phyloP scores from a whole-genome alignment of 2,113 vertebrate genomes.

The Butorides virescens region DNA sequence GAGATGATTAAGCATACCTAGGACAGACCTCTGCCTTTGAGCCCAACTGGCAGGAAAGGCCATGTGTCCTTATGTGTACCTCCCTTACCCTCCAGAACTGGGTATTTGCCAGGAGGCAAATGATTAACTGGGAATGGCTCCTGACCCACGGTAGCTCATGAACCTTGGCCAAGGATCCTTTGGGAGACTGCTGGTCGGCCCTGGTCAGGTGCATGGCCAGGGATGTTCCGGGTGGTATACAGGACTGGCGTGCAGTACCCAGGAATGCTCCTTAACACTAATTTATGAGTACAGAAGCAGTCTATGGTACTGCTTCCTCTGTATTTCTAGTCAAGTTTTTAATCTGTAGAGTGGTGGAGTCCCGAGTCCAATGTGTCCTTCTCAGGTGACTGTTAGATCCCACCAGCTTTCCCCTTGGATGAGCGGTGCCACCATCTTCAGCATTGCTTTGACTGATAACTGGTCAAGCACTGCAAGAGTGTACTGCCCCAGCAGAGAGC shows the following conservation, averaged over 20 bases:
- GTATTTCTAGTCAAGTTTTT: neutral
- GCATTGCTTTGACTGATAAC: fast-evolving
- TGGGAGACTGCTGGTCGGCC: neutral
- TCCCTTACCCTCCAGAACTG: neutral
- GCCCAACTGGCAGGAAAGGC: neutral
- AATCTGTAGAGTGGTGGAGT: neutral
- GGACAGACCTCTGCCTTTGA: neutral
- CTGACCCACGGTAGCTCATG: neutral
- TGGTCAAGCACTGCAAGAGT: neutral
- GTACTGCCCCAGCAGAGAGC: neutral
- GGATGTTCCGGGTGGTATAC: fast-evolving
- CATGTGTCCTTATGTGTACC: neutral
- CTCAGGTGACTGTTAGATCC: neutral
- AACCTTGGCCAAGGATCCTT: neutral
- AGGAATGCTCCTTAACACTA: neutral
- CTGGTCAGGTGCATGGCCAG: neutral
- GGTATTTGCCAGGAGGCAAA: neutral
- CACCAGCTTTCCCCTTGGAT: neutral
- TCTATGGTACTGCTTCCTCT: neutral
- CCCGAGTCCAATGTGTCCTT: neutral
- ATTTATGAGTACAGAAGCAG: neutral
- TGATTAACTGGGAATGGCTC: neutral
- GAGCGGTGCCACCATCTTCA: neutral
- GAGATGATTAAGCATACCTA: neutral
- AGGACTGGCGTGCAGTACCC: neutral